Conservation (phyloP, 2,888 invertebrate species). For the Aricia artaxerxes region DNA sequence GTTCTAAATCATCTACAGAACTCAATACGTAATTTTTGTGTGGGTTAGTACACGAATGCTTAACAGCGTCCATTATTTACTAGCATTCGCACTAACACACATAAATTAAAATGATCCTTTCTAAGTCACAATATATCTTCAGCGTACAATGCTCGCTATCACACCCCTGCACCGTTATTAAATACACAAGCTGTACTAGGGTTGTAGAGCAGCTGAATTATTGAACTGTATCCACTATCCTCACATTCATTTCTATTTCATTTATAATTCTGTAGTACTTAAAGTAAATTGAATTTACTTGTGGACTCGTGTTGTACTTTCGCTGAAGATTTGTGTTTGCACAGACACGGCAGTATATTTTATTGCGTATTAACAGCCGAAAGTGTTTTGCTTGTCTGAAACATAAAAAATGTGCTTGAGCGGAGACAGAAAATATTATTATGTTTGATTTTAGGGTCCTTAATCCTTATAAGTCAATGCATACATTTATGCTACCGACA, state of each 20-base stretch:
- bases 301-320: constrained; percentile 22
- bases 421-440: background rate
- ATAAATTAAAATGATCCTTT: constrained; percentile 36
- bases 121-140: constrained; percentile 42
- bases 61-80: too few relatives aligned
- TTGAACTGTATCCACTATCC: constrained; percentile 50
- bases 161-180: constrained; percentile 68
- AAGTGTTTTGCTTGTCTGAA: background rate
- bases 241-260: constrained; percentile 24
- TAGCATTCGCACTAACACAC: too few relatives aligned
- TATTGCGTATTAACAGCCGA: background rate
- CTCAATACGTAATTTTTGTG: too few relatives aligned
- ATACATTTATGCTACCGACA: too few relatives aligned
- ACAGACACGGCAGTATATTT: background rate
- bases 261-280: constrained; percentile 29
- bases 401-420: background rate
- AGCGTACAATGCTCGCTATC: constrained; percentile 61
- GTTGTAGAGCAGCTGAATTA: constrained; percentile 49
- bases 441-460: background rate
- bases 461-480: background rate
- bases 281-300: constrained; percentile 27
- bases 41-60: too few relatives aligned
- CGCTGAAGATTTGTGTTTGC: background rate
- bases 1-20: too few relatives aligned
- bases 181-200: constrained; percentile 60